These are phyloP conservation scores for Acronicta alni DNA, from an alignment of 2,888 invertebrate species.

Conservation along the genomic window DNA sequence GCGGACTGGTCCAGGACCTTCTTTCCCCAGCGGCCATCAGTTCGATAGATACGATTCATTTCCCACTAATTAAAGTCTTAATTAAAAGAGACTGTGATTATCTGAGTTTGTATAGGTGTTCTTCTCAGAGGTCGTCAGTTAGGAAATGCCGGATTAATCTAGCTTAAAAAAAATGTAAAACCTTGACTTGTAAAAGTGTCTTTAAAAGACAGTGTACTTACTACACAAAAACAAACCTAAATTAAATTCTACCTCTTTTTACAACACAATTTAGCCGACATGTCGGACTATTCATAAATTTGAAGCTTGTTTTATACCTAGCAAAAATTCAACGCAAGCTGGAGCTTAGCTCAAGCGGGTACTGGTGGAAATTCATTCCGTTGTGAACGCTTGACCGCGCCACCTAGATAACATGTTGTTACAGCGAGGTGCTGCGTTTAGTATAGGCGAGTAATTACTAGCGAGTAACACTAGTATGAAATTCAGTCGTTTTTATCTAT, in stretches of 20 bases:
- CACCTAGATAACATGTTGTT: slow-evolving; percentile 80
- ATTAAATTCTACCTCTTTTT: not conserved
- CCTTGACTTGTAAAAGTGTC: no score
- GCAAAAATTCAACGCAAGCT: slow-evolving; percentile 36
- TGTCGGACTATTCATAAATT: slow-evolving; percentile 19
- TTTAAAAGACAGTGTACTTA: no score
- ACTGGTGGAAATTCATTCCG: slow-evolving; percentile 74
- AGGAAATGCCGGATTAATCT: no score
- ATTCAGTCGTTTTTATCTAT: no score
- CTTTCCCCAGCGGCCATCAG: no score
- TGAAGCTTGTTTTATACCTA: slow-evolving; percentile 20
- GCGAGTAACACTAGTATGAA: not conserved
- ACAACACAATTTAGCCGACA: slow-evolving; percentile 14
- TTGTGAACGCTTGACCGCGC: slow-evolving; percentile 73
- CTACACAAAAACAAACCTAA: not conserved
- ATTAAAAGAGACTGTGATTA: no score
- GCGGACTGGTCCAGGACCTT: no score
- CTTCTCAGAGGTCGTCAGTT: no score
- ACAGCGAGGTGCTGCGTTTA: slow-evolving; percentile 64
- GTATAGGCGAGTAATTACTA: not conserved
- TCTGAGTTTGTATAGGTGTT: no score
- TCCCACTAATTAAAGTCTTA: no score
- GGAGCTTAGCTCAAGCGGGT: slow-evolving; percentile 46
- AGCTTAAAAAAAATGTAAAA: no score
- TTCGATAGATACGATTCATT: no score